Evolutionary conservation across 2,797 vertebrate species (phyloP).

Genomic region (Yasuhikotakia modesta): DNA sequence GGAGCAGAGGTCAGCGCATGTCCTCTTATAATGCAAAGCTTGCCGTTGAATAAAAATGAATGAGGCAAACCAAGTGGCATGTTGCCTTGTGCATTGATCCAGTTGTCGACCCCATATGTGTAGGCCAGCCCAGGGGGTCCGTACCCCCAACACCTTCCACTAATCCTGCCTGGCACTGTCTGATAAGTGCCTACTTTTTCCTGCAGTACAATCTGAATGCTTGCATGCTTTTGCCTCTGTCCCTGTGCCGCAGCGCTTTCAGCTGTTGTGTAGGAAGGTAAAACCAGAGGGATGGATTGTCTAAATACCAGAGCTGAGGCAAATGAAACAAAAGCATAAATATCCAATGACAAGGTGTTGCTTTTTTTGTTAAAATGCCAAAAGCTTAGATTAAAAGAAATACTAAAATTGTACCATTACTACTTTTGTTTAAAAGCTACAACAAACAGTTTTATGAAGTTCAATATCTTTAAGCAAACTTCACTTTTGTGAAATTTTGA

Average conservation of each 20-base stretch:
- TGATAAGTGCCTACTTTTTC: conserved; percentile 32
- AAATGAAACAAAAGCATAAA: conserved; percentile 63
- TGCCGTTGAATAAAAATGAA: conserved; percentile 41
- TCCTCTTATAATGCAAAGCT: conserved; percentile 49
- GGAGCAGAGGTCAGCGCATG: conserved; percentile 45
- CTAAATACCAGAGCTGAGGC: conserved; percentile 62
- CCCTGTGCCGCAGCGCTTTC: conserved; percentile 11
- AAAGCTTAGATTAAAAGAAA: neutral
- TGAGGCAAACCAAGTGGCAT: conserved; percentile 31
- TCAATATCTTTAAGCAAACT: too few relatives aligned
- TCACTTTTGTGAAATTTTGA: too few relatives aligned
- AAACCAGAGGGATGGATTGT: conserved; percentile 69
- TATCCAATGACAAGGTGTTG: conserved; percentile 57
- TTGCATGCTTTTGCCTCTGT: conserved; percentile 7
- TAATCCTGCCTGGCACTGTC: conserved; percentile 54
- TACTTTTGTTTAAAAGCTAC: too few relatives aligned
- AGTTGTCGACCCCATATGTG: conserved; percentile 15
- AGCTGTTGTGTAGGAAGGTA: conserved; percentile 62
- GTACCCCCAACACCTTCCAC: conserved; percentile 26
- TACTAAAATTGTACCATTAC: too few relatives aligned
- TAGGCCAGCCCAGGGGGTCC: conserved; percentile 41
- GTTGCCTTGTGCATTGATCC: conserved; percentile 34
- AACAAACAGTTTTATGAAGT: too few relatives aligned
- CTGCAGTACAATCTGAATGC: conserved; percentile 27
- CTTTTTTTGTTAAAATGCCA: neutral